Conservation (phyloP, 2,113 vertebrate genomes). For the Cryptotis parvus region DNA sequence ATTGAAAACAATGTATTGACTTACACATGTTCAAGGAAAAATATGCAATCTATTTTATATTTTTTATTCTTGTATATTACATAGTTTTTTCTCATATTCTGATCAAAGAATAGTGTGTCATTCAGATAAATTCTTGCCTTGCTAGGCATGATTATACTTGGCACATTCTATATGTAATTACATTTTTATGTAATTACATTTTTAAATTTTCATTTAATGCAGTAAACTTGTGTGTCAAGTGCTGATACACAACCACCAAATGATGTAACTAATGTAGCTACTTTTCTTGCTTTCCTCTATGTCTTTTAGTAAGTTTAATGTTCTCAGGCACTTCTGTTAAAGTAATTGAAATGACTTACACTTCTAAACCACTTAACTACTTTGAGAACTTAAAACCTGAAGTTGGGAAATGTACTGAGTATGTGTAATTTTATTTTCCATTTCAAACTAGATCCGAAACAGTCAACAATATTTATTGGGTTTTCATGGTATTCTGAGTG, state of each 20-base stretch:
- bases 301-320: slow-evolving; percentile 7
- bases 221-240: not conserved
- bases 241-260: not conserved
- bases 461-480: slow-evolving; percentile 58
- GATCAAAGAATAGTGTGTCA: not conserved
- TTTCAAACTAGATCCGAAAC: slow-evolving; percentile 34
- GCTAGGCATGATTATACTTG: not conserved
- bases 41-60: slow-evolving; percentile 40
- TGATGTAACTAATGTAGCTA: not conserved
- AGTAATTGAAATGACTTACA: not conserved
- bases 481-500: not conserved
- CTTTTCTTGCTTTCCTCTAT: slow-evolving; percentile 13
- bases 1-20: slow-evolving; percentile 48
- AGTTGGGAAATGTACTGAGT: not conserved
- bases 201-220: not conserved
- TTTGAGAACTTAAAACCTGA: slow-evolving; percentile 50
- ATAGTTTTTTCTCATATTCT: slow-evolving; percentile 32
- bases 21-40: slow-evolving; percentile 68
- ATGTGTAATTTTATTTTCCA: not conserved
- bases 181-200: slow-evolving; percentile 30
- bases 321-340: slow-evolving; percentile 6
- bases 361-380: slow-evolving; percentile 11
- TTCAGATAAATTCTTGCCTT: not conserved
- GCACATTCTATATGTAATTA: slow-evolving; percentile 21
- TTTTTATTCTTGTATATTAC: slow-evolving; percentile 17